These are phyloP conservation scores for Agriopis marginaria DNA, from an alignment of 2,888 invertebrate species.

Conservation along the genomic window DNA sequence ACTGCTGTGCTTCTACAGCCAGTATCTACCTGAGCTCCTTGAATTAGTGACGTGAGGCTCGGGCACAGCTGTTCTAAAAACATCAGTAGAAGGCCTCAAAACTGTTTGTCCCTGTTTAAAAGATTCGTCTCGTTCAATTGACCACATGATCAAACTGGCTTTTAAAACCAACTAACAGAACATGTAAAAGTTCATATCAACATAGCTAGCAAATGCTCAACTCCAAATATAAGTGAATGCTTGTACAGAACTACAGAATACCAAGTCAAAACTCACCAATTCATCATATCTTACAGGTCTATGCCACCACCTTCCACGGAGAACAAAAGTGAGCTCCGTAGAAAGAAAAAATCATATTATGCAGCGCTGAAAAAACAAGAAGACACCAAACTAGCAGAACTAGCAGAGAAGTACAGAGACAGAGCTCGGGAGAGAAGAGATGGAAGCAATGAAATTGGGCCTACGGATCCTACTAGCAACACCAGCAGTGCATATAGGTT, in stretches of 20 bases:
- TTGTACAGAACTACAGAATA: background rate
- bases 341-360: constrained; percentile 98
- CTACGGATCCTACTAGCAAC: constrained; percentile 93
- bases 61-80: background rate
- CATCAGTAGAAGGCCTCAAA: background rate
- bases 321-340: constrained; percentile 93
- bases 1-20: background rate
- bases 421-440: constrained; percentile 96
- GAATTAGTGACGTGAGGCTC: background rate
- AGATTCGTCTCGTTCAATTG: background rate
- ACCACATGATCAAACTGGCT: background rate
- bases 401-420: constrained; percentile 97
- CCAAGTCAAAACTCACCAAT: too few species aligned
- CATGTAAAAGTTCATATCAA: too few species aligned
- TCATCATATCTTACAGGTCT: constrained; percentile 54
- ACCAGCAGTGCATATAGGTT: constrained; percentile 92
- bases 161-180: background rate
- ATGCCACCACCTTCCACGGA: constrained; percentile 85
- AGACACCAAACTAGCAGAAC: constrained; percentile 96
- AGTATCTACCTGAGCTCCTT: too few species aligned
- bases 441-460: constrained; percentile 93
- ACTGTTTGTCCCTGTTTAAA: background rate
- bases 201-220: too few species aligned
- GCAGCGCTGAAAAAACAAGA: constrained; percentile 98
- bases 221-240: background rate